phyloP scores from a whole-genome alignment of 1,140 invertebrate species.

The Idris sp. region DNA sequence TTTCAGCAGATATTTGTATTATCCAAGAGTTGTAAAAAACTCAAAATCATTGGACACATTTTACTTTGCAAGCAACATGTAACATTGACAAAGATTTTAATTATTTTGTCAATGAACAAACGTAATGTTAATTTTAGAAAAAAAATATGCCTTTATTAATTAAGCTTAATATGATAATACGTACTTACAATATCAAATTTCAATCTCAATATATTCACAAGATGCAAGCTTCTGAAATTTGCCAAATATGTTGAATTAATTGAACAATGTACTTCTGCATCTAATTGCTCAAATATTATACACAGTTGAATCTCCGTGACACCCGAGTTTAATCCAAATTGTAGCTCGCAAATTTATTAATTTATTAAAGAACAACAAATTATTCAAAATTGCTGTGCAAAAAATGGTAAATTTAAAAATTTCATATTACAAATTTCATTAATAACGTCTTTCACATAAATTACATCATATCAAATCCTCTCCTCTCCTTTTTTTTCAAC shows the following conservation, averaged over 20 bases:
- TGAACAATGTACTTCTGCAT: constrained; percentile 15
- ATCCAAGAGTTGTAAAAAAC: no score
- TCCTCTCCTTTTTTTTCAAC: no score
- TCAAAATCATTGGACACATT: no score
- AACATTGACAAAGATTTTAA: no score
- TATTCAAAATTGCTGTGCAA: no score
- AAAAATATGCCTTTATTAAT: no score
- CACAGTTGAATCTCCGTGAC: constrained; percentile 12
- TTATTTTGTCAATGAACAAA: no score
- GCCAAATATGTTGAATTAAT: constrained; percentile 22
- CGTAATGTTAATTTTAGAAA: no score
- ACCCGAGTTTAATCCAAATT: constrained; percentile 9
- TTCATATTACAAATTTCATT: not conserved
- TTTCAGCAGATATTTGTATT: no score
- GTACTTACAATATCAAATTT: constrained; percentile 7
- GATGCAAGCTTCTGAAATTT: constrained; percentile 13
- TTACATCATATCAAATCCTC: no score
- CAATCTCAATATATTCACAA: constrained; percentile 7
- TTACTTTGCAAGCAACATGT: no score
- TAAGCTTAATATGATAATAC: no score
- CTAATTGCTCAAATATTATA: constrained; percentile 20
- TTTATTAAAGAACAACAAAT: not conserved
- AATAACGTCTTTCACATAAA: not conserved
- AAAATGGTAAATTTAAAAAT: not conserved
- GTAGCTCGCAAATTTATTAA: constrained; percentile 13